Base-by-base conservation (phyloP, 1,140 invertebrate genomes). In the Rhizoglyphus robini region DNA sequence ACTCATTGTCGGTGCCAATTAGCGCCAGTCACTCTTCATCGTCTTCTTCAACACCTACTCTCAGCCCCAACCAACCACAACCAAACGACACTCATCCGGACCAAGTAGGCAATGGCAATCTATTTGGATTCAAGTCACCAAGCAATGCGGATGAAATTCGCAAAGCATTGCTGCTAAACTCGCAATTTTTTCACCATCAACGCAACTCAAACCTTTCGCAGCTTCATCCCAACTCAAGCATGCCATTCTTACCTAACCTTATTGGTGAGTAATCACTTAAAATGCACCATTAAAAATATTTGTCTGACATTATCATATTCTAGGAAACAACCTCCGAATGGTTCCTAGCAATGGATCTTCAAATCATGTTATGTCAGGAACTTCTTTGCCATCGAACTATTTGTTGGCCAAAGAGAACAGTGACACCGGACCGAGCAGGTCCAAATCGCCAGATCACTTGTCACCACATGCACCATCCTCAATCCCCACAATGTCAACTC, bases 231-330 rank as follows among this genome's bases (percentile, higher is more conserved):
- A 54, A 54, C 23, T 25, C 51, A 15, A 23, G 8, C 8, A 54
- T 54, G 15, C 51, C 58, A 4, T 60, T 60, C 27, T 32, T 60
- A n/a, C 58, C 58, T 23, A 60, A 60, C 36, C 25, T 60, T 3
- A 60, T 60, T 2, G 58, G 58, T 60, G 36, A 34, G 58, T 32
- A 34, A 27, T 30, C n/a, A 1, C n/a, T 23, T 54, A 54, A 8
- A n/a, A n/a, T n/a, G n/a, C n/a, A n/a, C n/a, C n/a, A n/a, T n/a
- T n/a, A n/a, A n/a, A n/a, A n/a, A n/a, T n/a, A n/a, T n/a, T n/a
- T n/a, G n/a, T n/a, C n/a, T n/a, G n/a, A n/a, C n/a, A n/a, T n/a
- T n/a, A n/a, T n/a, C n/a, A n/a, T n/a, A n/a, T n/a, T n/a, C n/a
- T n/a, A n/a, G n/a, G n/a, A n/a, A n/a, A n/a, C n/a, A n/a, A n/a